A percentile compares a stretch with the other conserved stretches of the same genome.
These are phyloP conservation scores for Tetheella fluctuosa DNA, from an alignment of 2,888 invertebrate genomes.

Conservation along the genomic window DNA sequence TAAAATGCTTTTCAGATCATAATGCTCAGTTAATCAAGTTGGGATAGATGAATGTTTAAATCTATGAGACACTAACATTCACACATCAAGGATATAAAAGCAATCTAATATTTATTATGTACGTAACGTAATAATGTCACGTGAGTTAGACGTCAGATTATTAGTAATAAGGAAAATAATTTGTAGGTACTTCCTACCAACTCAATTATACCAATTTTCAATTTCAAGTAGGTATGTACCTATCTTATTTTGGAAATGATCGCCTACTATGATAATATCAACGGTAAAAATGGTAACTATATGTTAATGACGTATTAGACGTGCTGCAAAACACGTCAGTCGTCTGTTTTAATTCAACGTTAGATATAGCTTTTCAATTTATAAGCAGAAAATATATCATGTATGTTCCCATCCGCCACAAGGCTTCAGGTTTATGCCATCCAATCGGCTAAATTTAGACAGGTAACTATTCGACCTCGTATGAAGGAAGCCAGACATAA, in stretches of 20 bases:
- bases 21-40: not conserved
- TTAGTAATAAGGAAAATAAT: not conserved
- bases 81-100: not conserved
- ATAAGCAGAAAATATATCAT: conserved; percentile 43
- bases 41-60: not conserved
- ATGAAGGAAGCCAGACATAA: conserved; percentile 68
- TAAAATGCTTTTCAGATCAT: no score
- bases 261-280: not conserved
- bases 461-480: conserved; percentile 49
- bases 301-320: not conserved
- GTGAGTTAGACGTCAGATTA: not conserved
- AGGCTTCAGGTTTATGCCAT: conserved; percentile 47
- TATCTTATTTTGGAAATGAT: not conserved
- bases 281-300: not conserved
- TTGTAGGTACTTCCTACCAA: not conserved
- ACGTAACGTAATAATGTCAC: not conserved
- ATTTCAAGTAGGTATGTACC: not conserved
- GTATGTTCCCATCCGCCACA: conserved; percentile 31
- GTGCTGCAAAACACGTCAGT: not conserved
- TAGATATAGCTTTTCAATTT: conserved; percentile 19
- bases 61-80: no score
- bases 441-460: conserved; percentile 59
- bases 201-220: not conserved
- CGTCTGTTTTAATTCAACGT: conserved; percentile 12
- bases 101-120: no score